These are phyloP conservation scores for Anarhynchus alexandrinus DNA, from an alignment of 2,113 vertebrate genomes.

Conservation along the genomic window DNA sequence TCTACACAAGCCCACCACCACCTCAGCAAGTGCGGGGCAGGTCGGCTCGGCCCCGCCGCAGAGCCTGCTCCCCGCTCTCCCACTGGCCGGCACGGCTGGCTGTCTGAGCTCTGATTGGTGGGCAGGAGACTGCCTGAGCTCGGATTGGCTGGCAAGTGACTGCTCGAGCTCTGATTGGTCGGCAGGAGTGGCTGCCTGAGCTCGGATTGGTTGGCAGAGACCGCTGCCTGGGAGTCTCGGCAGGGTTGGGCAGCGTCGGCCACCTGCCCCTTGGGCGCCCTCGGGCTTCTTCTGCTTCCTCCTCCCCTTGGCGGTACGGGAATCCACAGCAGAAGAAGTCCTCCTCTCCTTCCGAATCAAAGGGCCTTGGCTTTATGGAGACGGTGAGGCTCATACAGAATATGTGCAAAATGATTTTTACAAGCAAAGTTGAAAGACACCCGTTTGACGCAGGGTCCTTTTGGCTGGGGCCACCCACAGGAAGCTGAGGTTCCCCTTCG, in stretches of 20 bases:
- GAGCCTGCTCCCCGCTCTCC: neutral
- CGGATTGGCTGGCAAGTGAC: conserved; percentile 6
- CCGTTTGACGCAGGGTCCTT: conserved; percentile 75
- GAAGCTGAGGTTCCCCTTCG: conserved; percentile 63
- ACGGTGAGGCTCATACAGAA: conserved; percentile 76
- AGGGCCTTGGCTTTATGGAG: conserved; percentile 74
- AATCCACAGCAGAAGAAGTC: conserved; percentile 49
- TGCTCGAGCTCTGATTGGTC: conserved; percentile 8
- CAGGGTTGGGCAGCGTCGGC: neutral
- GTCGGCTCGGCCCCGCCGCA: neutral
- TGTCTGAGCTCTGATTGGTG: conserved; percentile 33
- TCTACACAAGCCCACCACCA: conserved; percentile 43
- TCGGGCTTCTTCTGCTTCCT: conserved; percentile 47
- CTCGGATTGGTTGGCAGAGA: neutral
- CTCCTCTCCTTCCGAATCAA: conserved; percentile 49
- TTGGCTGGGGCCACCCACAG: conserved; percentile 61
- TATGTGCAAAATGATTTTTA: conserved; percentile 80
- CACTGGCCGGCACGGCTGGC: conserved; percentile 46
- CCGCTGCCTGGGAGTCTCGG: conserved; percentile 7
- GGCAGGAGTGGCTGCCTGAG: conserved; percentile 20
- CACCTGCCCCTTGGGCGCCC: neutral
- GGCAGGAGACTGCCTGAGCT: conserved; percentile 11
- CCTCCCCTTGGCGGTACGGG: neutral
- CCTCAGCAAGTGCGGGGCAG: neutral
- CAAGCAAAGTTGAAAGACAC: conserved; percentile 79